Conservation (phyloP, 2,797 vertebrate species). For the Labroides dimidiatus region DNA sequence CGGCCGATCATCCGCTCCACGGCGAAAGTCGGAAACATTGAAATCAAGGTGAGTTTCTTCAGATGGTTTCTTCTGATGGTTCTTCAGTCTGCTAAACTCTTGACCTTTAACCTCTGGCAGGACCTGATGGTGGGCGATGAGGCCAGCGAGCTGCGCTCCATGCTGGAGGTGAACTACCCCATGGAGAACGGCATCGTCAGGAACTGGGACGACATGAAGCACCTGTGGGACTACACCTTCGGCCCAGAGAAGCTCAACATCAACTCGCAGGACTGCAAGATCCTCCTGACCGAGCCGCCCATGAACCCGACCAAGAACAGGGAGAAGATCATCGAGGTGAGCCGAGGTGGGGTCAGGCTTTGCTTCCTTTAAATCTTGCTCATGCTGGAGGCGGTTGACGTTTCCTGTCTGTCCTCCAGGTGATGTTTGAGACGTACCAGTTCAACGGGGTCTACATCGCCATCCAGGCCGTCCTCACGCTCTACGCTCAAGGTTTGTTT, state of each 20-base stretch:
- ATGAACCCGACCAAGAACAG: slow-evolving; percentile 90
- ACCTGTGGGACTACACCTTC: slow-evolving; percentile 90
- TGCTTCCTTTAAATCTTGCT: too few relatives aligned
- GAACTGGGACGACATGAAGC: slow-evolving; percentile 90
- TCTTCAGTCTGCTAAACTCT: neutral
- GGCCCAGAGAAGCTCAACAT: slow-evolving; percentile 86
- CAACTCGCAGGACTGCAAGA: slow-evolving; percentile 85
- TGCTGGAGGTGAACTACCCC: slow-evolving; percentile 89
- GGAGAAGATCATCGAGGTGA: slow-evolving; percentile 85
- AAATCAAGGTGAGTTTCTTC: slow-evolving; percentile 85
- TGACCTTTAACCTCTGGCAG: slow-evolving; percentile 56
- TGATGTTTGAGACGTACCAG: slow-evolving; percentile 89
- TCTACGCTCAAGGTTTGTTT: slow-evolving; percentile 87
- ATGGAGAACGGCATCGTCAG: slow-evolving; percentile 90
- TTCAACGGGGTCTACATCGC: slow-evolving; percentile 87
- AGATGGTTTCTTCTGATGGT: too few relatives aligned
- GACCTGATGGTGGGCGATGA: slow-evolving; percentile 90
- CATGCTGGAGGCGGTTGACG: neutral
- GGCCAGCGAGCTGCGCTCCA: slow-evolving; percentile 87
- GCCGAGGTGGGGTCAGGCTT: too few relatives aligned
- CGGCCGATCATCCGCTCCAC: slow-evolving; percentile 88
- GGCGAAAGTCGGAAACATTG: slow-evolving; percentile 88
- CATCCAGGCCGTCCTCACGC: slow-evolving; percentile 88
- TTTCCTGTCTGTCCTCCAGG: slow-evolving; percentile 67
- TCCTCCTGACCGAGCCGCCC: slow-evolving; percentile 87